A percentile compares a stretch with the other conserved stretches of the same genome.
Conservation (phyloP, 2,888 invertebrate species). For the Chrysotoxum bicinctum region DNA sequence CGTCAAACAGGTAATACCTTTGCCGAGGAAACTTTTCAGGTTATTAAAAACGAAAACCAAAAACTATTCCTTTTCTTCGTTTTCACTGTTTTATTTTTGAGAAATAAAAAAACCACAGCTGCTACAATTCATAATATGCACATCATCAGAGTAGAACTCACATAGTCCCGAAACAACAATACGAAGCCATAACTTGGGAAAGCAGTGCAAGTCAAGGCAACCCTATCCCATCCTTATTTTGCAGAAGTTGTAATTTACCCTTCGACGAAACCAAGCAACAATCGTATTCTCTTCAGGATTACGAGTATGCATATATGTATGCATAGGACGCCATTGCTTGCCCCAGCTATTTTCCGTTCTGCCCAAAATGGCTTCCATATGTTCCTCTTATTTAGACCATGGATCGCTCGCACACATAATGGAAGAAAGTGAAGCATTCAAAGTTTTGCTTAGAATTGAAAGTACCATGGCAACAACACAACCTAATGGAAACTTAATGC, state of each 20-base stretch:
- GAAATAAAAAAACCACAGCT: slow-evolving; percentile 33
- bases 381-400: slow-evolving; percentile 21
- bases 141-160: slow-evolving; percentile 25
- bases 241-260: slow-evolving; percentile 40
- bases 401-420: slow-evolving; percentile 27
- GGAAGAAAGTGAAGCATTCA: slow-evolving; percentile 55
- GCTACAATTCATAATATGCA: slow-evolving; percentile 30
- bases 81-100: not conserved
- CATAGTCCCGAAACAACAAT: slow-evolving; percentile 37
- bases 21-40: not conserved
- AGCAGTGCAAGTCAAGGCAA: slow-evolving; percentile 1
- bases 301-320: not conserved
- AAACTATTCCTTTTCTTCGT: not conserved
- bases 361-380: slow-evolving; percentile 25
- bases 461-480: slow-evolving; percentile 41
- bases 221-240: slow-evolving; percentile 12
- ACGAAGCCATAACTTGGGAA: slow-evolving; percentile 9
- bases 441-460: slow-evolving; percentile 31
- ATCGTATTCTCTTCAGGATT: slow-evolving; percentile 35
- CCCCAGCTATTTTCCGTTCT: not conserved
- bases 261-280: slow-evolving; percentile 53
- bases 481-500: slow-evolving; percentile 51
- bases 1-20: not conserved
- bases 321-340: slow-evolving; percentile 21
- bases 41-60: slow-evolving; percentile 15